phyloP scores from a whole-genome alignment of 2,113 vertebrate species.

The Pongo pygmaeus region DNA sequence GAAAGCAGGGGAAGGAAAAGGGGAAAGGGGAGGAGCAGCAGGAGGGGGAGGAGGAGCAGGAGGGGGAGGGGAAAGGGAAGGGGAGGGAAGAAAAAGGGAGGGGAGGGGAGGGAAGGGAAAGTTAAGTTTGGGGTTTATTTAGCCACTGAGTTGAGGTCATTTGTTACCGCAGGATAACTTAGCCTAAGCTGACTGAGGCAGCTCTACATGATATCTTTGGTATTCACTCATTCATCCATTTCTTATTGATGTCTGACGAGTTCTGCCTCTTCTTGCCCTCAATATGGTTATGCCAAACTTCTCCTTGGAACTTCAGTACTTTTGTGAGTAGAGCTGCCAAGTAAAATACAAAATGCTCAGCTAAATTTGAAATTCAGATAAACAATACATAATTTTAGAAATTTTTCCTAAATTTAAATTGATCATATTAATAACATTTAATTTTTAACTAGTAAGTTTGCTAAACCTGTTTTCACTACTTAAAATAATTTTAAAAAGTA shows the following conservation, averaged over 20 bases:
- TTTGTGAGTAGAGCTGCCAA: not conserved
- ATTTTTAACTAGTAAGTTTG: not conserved
- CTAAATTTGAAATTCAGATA: not conserved
- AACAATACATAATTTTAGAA: not conserved
- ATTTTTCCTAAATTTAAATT: not conserved
- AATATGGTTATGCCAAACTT: not conserved
- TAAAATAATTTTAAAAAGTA: not conserved
- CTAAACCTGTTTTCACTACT: not conserved
- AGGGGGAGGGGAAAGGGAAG: fast-evolving
- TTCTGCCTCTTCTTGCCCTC: not conserved
- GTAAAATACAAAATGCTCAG: not conserved
- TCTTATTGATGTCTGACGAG: not conserved
- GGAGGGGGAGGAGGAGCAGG: fast-evolving
- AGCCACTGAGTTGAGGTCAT: not conserved
- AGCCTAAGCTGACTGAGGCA: not conserved
- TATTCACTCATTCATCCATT: not conserved
- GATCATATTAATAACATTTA: not conserved
- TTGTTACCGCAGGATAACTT: not conserved
- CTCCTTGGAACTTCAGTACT: not conserved
- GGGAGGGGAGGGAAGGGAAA: too few relatives aligned
- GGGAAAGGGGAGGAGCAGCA: fast-evolving
- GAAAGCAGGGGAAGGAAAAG: too few relatives aligned
- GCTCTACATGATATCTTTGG: not conserved
- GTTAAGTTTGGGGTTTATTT: not conserved
- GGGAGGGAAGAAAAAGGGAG: too few relatives aligned